Evolutionary conservation across 2,888 invertebrate genomes (phyloP).

Genomic region (Galeruca laticollis): DNA sequence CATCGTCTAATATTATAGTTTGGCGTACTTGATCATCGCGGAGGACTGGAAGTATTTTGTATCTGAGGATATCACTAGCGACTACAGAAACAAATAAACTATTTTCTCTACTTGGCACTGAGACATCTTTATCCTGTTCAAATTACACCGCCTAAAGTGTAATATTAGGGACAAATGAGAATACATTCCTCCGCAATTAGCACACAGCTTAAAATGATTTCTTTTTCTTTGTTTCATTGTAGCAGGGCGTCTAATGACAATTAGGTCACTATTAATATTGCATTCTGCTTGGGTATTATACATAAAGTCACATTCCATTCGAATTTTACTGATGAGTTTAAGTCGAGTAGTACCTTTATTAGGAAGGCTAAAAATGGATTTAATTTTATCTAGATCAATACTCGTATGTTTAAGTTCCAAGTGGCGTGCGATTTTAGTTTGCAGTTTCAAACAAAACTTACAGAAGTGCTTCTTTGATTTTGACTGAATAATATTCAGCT

Average conservation of each 20-base stretch:
- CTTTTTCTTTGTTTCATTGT: background rate
- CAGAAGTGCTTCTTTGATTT: constrained; percentile 23
- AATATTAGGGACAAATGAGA: background rate
- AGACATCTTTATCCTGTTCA: background rate
- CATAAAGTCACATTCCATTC: constrained; percentile 1
- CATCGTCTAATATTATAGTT: background rate
- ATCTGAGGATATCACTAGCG: constrained; percentile 4
- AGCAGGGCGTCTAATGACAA: constrained; percentile 8
- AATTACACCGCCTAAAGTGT: no score
- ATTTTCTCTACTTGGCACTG: background rate
- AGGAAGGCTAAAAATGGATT: background rate
- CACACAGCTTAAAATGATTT: constrained; percentile 4
- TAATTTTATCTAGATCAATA: background rate
- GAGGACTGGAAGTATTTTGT: no score
- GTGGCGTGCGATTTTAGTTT: constrained; percentile 17
- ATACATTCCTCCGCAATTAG: constrained; percentile 11
- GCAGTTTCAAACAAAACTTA: constrained; percentile 7
- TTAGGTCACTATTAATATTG: background rate
- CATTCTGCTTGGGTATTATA: constrained; percentile 2
- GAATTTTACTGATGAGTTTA: background rate
- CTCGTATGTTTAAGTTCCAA: constrained; percentile 13
- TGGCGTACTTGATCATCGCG: background rate
- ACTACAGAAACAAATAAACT: constrained; percentile 4
- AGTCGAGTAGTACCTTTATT: background rate
- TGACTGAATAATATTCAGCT: background rate